These are phyloP conservation scores for Augochlora pura DNA, from an alignment of 1,140 invertebrate species.

Conservation along the genomic window DNA sequence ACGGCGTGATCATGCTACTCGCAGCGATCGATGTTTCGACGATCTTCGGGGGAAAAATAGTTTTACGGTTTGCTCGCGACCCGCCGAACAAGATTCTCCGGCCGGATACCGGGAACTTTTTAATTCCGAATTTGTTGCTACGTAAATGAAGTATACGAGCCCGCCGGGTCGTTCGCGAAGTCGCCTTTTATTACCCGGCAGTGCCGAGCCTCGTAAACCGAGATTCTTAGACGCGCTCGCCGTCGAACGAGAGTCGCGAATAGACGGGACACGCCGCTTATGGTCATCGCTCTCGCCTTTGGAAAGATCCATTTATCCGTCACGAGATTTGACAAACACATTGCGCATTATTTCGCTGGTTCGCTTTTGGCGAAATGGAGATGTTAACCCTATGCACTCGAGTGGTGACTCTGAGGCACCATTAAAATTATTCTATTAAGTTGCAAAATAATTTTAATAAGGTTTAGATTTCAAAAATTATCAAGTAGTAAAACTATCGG, in stretches of 20 bases:
- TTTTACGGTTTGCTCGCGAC: background rate
- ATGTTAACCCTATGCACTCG: too few relatives aligned
- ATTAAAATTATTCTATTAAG: too few relatives aligned
- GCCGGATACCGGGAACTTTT: slow-evolving; percentile 1
- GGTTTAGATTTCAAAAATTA: too few relatives aligned
- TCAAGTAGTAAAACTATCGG: too few relatives aligned
- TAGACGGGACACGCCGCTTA: background rate
- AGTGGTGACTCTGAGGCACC: too few relatives aligned
- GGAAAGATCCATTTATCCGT: background rate
- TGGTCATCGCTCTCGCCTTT: background rate
- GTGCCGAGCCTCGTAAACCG: slow-evolving; percentile 4
- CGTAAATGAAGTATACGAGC: slow-evolving; percentile 35
- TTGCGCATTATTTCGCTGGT: too few relatives aligned
- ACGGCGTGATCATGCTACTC: background rate
- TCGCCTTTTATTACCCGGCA: slow-evolving; percentile 25
- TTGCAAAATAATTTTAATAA: too few relatives aligned
- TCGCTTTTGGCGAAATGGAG: too few relatives aligned
- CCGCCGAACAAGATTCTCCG: background rate
- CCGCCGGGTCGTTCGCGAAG: background rate
- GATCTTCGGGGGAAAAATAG: background rate
- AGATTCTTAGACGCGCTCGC: slow-evolving; percentile 8
- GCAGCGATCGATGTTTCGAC: background rate
- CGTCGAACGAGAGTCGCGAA: background rate
- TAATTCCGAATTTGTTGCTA: slow-evolving; percentile 40
- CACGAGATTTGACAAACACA: too few relatives aligned